phyloP scores from a whole-genome alignment of 2,888 invertebrate species.

The Caenorhabditis sp. region DNA sequence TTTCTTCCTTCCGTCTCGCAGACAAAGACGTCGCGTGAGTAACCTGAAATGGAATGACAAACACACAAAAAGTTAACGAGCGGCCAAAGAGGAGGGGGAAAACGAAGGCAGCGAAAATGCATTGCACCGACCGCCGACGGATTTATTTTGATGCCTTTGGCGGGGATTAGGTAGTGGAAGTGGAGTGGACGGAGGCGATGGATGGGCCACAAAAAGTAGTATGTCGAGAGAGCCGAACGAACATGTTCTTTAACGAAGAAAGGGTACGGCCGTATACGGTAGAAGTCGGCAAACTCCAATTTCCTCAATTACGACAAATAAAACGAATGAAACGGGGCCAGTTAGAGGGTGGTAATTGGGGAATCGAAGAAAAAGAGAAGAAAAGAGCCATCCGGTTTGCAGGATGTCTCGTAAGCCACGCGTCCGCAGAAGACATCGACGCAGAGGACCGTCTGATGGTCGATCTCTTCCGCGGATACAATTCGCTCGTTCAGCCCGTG shows the following conservation, averaged over 20 bases:
- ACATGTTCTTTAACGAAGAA: constrained; percentile 12
- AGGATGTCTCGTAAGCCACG: too few relatives aligned
- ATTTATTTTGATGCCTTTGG: constrained; percentile 52
- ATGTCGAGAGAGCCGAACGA: constrained; percentile 31
- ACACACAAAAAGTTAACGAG: constrained; percentile 42
- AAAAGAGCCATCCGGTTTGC: constrained; percentile 1
- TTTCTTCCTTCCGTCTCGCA: neutral
- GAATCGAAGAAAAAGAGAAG: neutral
- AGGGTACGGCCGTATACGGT: too few relatives aligned
- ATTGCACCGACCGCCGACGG: constrained; percentile 34
- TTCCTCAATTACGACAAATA: too few relatives aligned
- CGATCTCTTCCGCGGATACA: constrained; percentile 81
- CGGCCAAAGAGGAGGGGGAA: neutral
- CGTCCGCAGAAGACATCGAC: constrained; percentile 64
- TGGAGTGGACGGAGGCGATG: constrained; percentile 32
- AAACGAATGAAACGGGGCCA: neutral
- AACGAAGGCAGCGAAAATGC: constrained; percentile 2
- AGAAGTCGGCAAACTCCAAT: too few relatives aligned
- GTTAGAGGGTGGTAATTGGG: neutral
- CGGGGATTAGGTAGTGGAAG: constrained; percentile 39
- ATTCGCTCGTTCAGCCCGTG: constrained; percentile 80
- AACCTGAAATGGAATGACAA: constrained; percentile 39
- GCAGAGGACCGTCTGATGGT: constrained; percentile 81
- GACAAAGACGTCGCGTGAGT: neutral
- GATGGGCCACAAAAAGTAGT: constrained; percentile 46